Conservation (phyloP, 2,113 vertebrate genomes). For the Panthera uncia region DNA sequence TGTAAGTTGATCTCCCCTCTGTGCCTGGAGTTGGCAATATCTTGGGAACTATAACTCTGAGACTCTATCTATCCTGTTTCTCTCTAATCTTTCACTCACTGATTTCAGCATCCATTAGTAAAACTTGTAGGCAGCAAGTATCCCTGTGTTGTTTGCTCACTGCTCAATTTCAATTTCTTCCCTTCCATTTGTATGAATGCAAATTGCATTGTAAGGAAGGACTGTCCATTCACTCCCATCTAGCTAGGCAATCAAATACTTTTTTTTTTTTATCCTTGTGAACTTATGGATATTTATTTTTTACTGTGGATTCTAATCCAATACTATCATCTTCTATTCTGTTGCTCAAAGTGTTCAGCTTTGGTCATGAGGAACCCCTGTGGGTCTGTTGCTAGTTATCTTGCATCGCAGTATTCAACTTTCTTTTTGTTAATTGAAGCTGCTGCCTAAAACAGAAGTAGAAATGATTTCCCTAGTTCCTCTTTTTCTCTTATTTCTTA, state of each 20-base stretch:
- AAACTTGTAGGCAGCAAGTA: background rate
- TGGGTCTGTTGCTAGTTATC: background rate
- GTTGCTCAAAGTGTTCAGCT: background rate
- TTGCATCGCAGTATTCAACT: background rate
- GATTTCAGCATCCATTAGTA: background rate
- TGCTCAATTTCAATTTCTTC: background rate
- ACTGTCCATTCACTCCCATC: background rate
- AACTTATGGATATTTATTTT: background rate
- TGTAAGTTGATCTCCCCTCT: background rate
- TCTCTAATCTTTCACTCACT: background rate
- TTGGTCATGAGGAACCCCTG: background rate
- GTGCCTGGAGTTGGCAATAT: background rate
- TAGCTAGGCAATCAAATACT: background rate
- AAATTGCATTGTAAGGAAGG: background rate
- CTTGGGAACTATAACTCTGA: background rate
- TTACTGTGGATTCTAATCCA: background rate
- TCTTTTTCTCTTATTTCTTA: background rate
- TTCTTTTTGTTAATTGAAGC: background rate
- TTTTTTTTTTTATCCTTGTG: background rate
- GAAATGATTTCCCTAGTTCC: background rate
- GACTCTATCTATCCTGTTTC: background rate
- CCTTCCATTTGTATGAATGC: background rate
- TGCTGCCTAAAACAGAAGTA: slow-evolving; percentile 21
- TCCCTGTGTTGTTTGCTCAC: background rate
- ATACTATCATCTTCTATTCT: background rate